Conservation (phyloP, 2,888 invertebrate species). For the Synanthedon tipuliformis region DNA sequence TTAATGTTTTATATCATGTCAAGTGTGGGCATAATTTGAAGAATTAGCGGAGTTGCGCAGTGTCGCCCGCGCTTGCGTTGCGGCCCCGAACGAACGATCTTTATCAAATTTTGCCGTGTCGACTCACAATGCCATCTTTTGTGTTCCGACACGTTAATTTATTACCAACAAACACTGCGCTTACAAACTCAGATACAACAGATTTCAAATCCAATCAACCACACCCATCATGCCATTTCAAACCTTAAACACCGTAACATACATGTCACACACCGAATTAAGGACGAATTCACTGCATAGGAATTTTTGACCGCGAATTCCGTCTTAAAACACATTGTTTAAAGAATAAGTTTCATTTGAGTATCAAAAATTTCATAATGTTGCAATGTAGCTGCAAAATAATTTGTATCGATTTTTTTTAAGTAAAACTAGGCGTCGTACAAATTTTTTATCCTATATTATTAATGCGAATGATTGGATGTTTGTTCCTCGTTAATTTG, state of each 20-base stretch:
- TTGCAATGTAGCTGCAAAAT: too few relatives aligned
- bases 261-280: not conserved
- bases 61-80: conserved; percentile 8
- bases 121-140: conserved; percentile 63
- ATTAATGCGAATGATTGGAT: too few relatives aligned
- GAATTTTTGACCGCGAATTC: conserved; percentile 10
- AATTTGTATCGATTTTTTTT: too few relatives aligned
- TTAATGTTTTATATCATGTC: conserved; percentile 14
- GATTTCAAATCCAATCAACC: conserved; percentile 38
- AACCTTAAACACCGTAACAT: conserved; percentile 3
- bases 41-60: conserved; percentile 20
- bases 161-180: conserved; percentile 53
- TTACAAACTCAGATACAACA: conserved; percentile 46
- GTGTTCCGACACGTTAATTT: conserved; percentile 62
- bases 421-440: too few relatives aligned
- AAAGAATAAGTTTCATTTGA: conserved; percentile 1
- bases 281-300: not conserved
- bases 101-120: conserved; percentile 61
- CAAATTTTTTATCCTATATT: too few relatives aligned
- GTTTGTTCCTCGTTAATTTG: too few relatives aligned
- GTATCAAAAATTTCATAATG: too few relatives aligned
- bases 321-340: conserved; percentile 3
- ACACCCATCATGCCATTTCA: conserved; percentile 15
- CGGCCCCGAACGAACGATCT: conserved; percentile 32
- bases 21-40: conserved; percentile 18